A percentile compares a stretch with the other conserved stretches of the same genome.
Conservation (phyloP, 2,797 vertebrate genomes). For the Hipposideros larvatus region DNA sequence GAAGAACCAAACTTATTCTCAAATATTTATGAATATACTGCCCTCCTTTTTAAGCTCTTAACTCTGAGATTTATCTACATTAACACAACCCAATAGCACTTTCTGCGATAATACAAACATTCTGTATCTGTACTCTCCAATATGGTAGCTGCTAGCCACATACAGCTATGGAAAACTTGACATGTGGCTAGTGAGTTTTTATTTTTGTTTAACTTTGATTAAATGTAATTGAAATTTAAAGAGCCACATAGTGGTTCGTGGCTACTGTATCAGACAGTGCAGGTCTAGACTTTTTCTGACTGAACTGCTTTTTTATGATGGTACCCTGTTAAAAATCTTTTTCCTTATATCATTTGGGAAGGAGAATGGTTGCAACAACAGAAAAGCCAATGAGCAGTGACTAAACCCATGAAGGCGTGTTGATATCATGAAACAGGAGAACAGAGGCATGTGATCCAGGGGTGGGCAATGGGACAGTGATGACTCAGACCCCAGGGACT, state of each 20-base stretch:
- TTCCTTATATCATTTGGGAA: background rate
- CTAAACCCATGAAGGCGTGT: background rate
- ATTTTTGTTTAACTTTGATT: background rate
- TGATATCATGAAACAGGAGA: background rate
- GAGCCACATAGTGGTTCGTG: background rate
- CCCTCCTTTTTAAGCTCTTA: conserved; percentile 15
- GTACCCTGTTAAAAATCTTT: background rate
- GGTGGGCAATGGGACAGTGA: background rate
- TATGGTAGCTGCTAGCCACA: background rate
- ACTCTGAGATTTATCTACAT: background rate
- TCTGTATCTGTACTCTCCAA: background rate
- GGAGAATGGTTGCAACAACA: background rate
- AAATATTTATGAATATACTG: background rate
- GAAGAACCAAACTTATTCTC: conserved; percentile 13
- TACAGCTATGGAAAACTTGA: background rate
- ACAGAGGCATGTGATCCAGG: background rate
- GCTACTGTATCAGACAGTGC: background rate
- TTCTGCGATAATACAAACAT: background rate
- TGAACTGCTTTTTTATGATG: background rate
- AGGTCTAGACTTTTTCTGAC: background rate
- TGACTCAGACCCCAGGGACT: background rate
- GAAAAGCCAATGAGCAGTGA: background rate
- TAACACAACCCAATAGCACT: background rate
- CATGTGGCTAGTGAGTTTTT: background rate
- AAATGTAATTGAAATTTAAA: conserved; percentile 19